These are phyloP conservation scores for Chionomys nivalis DNA, from an alignment of 2,113 vertebrate genomes.

Conservation along the genomic window DNA sequence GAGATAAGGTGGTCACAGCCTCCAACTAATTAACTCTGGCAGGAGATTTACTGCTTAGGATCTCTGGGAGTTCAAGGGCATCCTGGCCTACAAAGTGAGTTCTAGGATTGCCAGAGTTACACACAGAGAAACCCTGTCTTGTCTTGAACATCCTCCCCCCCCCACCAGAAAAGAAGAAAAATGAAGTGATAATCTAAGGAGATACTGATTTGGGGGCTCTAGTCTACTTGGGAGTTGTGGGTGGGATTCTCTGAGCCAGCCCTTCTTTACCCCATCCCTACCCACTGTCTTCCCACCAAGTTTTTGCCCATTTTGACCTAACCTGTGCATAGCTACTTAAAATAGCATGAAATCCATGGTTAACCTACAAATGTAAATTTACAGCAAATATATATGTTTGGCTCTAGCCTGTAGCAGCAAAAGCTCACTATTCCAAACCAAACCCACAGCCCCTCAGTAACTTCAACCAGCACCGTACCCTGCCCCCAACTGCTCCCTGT, in stretches of 20 bases:
- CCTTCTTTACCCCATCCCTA: background rate
- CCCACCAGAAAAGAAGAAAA: background rate
- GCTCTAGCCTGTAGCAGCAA: background rate
- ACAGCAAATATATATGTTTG: background rate
- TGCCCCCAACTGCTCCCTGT: background rate
- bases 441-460: background rate
- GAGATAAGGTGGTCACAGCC: background rate
- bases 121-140: too few species aligned
- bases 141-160: too few species aligned
- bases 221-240: background rate
- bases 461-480: accelerated
- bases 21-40: background rate
- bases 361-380: background rate
- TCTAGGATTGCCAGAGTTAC: too few species aligned
- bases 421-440: background rate
- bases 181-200: background rate
- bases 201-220: background rate
- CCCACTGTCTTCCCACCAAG: too few species aligned
- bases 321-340: background rate
- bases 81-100: too few species aligned
- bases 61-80: too few species aligned
- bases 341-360: background rate
- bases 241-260: background rate
- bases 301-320: background rate
- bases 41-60: background rate